These are phyloP conservation scores for Ptyas mucosa DNA, from an alignment of 2,113 vertebrate genomes.

Conservation along the genomic window DNA sequence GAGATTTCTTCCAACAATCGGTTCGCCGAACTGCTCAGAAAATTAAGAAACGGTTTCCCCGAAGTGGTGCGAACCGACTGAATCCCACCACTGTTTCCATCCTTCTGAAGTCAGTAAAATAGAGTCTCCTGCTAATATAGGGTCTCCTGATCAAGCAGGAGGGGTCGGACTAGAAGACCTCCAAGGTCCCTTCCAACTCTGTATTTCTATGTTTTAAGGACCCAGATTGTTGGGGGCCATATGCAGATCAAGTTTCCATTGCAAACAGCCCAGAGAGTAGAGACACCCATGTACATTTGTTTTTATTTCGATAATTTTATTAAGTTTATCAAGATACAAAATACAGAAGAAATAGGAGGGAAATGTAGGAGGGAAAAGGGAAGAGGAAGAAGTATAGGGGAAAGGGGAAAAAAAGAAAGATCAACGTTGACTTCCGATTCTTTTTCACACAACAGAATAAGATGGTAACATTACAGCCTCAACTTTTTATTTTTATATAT, in stretches of 20 bases:
- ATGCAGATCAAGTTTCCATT: not conserved
- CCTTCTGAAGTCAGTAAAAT: not conserved
- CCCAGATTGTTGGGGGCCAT: not conserved
- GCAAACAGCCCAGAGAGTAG: not conserved
- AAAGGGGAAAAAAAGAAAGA: not conserved
- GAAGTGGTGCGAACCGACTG: no score
- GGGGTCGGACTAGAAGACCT: not conserved
- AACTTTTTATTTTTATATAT: not conserved
- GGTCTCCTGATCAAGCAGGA: not conserved
- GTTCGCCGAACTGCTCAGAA: no score
- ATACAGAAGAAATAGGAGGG: not conserved
- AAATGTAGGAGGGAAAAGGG: not conserved
- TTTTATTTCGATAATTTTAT: not conserved
- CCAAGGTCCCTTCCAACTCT: not conserved
- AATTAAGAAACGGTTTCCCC: no score
- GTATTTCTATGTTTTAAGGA: not conserved
- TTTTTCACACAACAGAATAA: not conserved
- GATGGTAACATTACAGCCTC: not conserved
- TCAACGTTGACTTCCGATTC: not conserved
- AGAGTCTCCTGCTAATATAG: not conserved
- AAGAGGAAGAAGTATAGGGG: not conserved
- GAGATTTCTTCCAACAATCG: no score
- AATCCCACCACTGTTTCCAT: not conserved
- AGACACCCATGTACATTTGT: not conserved
- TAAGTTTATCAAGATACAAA: not conserved